Evolutionary conservation across 1,140 invertebrate genomes (phyloP).

Genomic region (Macrobrachium nipponense): DNA sequence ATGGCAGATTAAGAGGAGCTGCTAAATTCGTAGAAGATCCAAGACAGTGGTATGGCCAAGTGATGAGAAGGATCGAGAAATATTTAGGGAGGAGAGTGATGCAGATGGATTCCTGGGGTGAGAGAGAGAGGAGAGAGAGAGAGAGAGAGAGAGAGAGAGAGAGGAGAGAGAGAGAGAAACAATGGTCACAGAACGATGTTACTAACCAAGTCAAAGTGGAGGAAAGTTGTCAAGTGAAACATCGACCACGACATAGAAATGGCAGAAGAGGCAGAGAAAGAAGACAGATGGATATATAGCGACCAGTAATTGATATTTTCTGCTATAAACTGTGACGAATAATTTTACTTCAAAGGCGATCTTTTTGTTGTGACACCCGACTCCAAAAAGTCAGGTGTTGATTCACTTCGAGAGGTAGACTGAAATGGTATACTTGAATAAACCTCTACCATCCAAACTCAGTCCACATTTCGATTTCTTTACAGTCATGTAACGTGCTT

Average conservation of each 20-base stretch:
- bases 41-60: neutral
- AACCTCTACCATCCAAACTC: too few species aligned
- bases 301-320: too few species aligned
- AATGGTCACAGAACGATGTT: neutral
- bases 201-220: neutral
- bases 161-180: too few species aligned
- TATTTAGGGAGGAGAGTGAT: too few species aligned
- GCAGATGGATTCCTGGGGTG: neutral
- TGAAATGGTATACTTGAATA: too few species aligned
- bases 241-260: neutral
- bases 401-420: too few species aligned
- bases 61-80: neutral
- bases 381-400: too few species aligned
- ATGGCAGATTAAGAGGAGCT: neutral
- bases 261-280: neutral
- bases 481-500: too few species aligned
- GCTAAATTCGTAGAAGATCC: neutral
- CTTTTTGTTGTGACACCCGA: too few species aligned
- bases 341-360: too few species aligned
- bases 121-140: conserved; percentile 5
- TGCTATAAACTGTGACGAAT: too few species aligned
- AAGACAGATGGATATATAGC: neutral
- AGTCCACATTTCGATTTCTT: too few species aligned
- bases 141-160: conserved; percentile 24
- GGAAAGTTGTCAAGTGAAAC: neutral